Evolutionary conservation across 64 coral and sea anemone genomes (phyloP).

Genomic region (Catalaphyllia jardinei): DNA sequence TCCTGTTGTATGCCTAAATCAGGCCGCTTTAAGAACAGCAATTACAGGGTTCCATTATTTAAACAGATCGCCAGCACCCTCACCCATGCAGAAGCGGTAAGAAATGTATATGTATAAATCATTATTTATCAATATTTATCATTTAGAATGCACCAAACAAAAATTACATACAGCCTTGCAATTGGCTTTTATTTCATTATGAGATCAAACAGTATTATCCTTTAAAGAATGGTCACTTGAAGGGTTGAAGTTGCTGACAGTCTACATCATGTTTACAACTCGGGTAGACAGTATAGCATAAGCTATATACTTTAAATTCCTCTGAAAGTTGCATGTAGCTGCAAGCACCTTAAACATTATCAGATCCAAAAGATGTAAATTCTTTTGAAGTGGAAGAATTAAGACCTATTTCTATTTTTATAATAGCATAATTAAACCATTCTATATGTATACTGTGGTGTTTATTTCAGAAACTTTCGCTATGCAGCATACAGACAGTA

Average conservation of each 20-base stretch:
- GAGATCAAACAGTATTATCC: no score
- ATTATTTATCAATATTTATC: not conserved
- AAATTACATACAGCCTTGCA: not conserved
- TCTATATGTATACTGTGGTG: not conserved
- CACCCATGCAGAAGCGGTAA: slow-evolving; percentile 17
- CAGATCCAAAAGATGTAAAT: no score
- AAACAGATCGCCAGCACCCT: slow-evolving; percentile 9
- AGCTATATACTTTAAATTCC: no score
- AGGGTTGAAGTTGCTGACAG: no score
- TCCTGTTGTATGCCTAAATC: slow-evolving; percentile 5
- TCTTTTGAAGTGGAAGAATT: no score
- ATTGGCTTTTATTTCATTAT: no score
- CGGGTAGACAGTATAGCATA: no score
- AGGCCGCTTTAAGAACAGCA: not conserved
- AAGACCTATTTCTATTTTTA: no score
- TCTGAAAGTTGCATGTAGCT: no score
- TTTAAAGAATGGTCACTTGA: no score
- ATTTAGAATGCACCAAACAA: not conserved
- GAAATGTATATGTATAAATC: not conserved
- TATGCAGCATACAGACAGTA: slow-evolving; percentile 61
- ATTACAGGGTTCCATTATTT: not conserved
- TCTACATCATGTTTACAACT: no score
- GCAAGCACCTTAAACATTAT: no score
- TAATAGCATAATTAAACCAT: not conserved
- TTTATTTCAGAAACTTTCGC: slow-evolving; percentile 29